Conservation (phyloP, 2,888 invertebrate species). For the Nymphalis polychloros region DNA sequence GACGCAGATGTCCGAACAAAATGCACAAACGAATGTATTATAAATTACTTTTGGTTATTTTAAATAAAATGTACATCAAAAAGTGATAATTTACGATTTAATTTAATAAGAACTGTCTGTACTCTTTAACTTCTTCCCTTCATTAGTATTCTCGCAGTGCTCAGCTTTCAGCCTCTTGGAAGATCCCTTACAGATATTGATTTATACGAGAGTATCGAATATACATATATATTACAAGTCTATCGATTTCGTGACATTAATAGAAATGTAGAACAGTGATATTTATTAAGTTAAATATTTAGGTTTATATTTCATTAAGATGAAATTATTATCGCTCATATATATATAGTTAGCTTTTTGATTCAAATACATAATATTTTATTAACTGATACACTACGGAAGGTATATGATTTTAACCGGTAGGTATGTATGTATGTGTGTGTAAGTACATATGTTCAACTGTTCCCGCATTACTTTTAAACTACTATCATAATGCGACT, state of each 20-base stretch:
- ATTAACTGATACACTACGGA: too few species aligned
- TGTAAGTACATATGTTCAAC: too few species aligned
- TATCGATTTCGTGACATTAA: not conserved
- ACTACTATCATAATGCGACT: too few species aligned
- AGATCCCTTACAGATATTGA: not conserved
- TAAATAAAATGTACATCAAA: not conserved
- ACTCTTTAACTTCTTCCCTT: not conserved
- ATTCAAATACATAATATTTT: too few species aligned
- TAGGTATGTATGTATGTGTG: too few species aligned
- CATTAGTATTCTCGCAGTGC: not conserved
- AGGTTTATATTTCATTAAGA: too few species aligned
- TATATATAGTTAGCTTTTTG: too few species aligned
- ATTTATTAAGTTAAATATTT: too few species aligned
- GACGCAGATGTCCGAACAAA: conserved; percentile 38
- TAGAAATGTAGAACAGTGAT: too few species aligned
- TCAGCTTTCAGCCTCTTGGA: not conserved
- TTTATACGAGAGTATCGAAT: not conserved
- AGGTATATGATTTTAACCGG: too few species aligned
- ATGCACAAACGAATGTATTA: not conserved
- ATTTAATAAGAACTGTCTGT: not conserved
- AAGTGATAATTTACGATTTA: not conserved
- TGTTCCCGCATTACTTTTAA: too few species aligned
- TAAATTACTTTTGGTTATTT: not conserved
- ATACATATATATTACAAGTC: not conserved
- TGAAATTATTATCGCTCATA: too few species aligned